Evolutionary conservation across 2,888 invertebrate species (phyloP).

Genomic region (Microdon myrmicae): DNA sequence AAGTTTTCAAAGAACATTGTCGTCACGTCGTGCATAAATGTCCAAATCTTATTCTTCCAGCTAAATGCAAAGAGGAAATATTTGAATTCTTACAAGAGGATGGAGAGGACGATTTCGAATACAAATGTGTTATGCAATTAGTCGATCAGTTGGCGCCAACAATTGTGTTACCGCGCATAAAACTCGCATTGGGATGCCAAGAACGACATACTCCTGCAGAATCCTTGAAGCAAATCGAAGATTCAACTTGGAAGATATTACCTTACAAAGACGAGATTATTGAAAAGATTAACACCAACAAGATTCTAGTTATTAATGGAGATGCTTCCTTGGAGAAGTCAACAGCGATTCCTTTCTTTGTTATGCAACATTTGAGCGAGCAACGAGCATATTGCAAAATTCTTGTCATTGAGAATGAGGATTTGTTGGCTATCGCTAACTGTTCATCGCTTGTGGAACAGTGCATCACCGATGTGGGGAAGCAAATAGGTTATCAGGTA

Average conservation of each 20-base stretch:
- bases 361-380: slow-evolving; percentile 79
- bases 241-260: slow-evolving; percentile 80
- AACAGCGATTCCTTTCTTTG: slow-evolving; percentile 90
- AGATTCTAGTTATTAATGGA: slow-evolving; percentile 87
- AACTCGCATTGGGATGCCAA: slow-evolving; percentile 25
- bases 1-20: slow-evolving; percentile 22
- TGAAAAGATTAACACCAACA: slow-evolving; percentile 75
- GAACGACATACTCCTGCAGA: too few species aligned
- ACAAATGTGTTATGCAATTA: too few species aligned
- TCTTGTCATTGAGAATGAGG: slow-evolving; percentile 89
- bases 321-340: slow-evolving; percentile 92
- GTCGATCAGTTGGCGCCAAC: not conserved
- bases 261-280: slow-evolving; percentile 81
- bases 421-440: slow-evolving; percentile 88
- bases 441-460: slow-evolving; percentile 82
- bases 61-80: slow-evolving; percentile 10
- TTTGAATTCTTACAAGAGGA: slow-evolving; percentile 5
- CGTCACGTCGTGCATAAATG: slow-evolving; percentile 10
- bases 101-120: not conserved
- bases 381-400: slow-evolving; percentile 78
- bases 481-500: slow-evolving; percentile 87
- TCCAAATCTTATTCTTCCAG: slow-evolving; percentile 5
- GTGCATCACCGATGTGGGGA: slow-evolving; percentile 74
- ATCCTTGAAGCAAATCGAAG: slow-evolving; percentile 1
- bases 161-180: slow-evolving; percentile 15